Conservation (phyloP, 2,797 vertebrate genomes). For the Fistularia tabacaria region DNA sequence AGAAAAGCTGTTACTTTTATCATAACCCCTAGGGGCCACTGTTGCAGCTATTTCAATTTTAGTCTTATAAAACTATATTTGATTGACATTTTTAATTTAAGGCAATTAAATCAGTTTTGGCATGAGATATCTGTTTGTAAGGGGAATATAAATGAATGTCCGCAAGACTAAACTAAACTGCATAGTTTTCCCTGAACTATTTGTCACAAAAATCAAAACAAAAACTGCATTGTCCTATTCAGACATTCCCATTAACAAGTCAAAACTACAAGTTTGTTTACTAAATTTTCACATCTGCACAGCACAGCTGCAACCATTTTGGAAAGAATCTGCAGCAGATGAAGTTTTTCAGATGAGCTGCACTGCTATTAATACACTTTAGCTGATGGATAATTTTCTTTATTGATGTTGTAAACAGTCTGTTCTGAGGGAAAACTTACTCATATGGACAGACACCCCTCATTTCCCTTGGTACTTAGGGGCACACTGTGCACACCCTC, state of each 20-base stretch:
- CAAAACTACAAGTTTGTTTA: slow-evolving; percentile 22
- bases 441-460: slow-evolving; percentile 10
- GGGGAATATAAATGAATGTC: too few species aligned
- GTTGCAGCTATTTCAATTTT: neutral
- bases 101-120: slow-evolving; percentile 4
- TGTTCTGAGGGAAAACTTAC: too few species aligned
- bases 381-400: too few species aligned
- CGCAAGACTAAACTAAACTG: too few species aligned
- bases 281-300: slow-evolving; percentile 14
- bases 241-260: slow-evolving; percentile 11
- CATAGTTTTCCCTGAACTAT: neutral
- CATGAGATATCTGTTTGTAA: neutral
- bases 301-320: too few species aligned
- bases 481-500: neutral
- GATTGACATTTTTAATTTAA: slow-evolving; percentile 1
- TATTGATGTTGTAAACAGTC: too few species aligned
- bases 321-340: too few species aligned
- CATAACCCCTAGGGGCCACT: slow-evolving; percentile 5
- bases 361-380: too few species aligned
- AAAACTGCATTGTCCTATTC: slow-evolving; percentile 2
- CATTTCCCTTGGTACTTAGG: slow-evolving; percentile 9
- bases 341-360: too few species aligned
- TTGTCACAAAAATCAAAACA: neutral
- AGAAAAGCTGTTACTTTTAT: neutral
- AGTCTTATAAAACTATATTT: slow-evolving; percentile 1